Percentiles rank a stretch among this genome's conserved stretches.
Evolutionary conservation across 1,140 invertebrate species (phyloP).

Genomic region (Drosophila virilis): DNA sequence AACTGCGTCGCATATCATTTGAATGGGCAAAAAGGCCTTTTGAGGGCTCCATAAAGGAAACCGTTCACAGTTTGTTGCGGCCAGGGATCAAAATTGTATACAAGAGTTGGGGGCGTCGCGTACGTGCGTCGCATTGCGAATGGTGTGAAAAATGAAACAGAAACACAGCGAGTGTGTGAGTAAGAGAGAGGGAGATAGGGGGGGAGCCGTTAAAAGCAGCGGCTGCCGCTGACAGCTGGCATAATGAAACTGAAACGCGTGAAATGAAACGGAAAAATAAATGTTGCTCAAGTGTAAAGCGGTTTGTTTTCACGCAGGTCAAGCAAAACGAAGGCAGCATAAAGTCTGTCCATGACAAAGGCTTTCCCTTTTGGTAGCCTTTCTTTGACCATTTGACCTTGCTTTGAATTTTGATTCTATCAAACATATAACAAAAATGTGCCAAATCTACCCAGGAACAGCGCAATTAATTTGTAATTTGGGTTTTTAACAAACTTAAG

Average conservation of each 20-base stretch:
- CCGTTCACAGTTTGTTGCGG: slow-evolving; percentile 18
- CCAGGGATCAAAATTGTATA: slow-evolving; percentile 1
- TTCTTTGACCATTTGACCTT: slow-evolving; percentile 50
- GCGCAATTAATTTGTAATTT: too few relatives aligned
- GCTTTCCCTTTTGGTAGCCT: slow-evolving; percentile 23
- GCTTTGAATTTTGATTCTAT: slow-evolving; percentile 22
- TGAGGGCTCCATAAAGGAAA: slow-evolving; percentile 28
- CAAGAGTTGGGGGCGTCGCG: slow-evolving; percentile 14
- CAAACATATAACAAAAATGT: slow-evolving; percentile 27
- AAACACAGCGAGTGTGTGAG: background rate
- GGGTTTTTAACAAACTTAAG: too few relatives aligned
- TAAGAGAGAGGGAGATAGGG: slow-evolving; percentile 3
- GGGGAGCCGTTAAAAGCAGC: slow-evolving; percentile 34
- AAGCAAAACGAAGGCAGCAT: background rate
- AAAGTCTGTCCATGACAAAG: slow-evolving; percentile 45
- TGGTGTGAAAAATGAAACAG: slow-evolving; percentile 65
- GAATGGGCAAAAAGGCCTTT: slow-evolving; percentile 43
- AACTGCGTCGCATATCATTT: slow-evolving; percentile 59
- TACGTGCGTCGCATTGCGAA: slow-evolving; percentile 59
- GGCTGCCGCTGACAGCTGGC: slow-evolving; percentile 62
- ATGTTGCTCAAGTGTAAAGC: slow-evolving; percentile 66
- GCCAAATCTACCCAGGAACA: background rate
- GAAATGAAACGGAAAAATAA: slow-evolving; percentile 69
- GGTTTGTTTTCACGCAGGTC: slow-evolving; percentile 30
- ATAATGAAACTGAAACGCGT: slow-evolving; percentile 65